Conservation (phyloP, 2,888 invertebrate species). For the Scelioninae gen. 1 region DNA sequence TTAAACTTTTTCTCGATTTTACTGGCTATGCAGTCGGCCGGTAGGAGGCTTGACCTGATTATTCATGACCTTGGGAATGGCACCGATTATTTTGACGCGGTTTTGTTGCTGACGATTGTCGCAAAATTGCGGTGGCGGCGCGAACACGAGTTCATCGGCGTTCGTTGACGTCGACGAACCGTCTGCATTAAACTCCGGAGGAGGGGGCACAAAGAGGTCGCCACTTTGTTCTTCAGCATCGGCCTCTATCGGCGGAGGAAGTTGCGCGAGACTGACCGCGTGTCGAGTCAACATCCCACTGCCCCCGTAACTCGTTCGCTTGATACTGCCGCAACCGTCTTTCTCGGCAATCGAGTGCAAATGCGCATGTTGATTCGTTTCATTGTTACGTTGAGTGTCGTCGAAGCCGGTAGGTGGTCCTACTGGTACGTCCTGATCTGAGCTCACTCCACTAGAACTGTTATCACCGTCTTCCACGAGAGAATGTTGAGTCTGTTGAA, state of each 20-base stretch:
- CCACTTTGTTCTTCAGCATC: slow-evolving; percentile 89
- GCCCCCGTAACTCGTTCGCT: slow-evolving; percentile 79
- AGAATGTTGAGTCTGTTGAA: slow-evolving; percentile 82
- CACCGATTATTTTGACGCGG: slow-evolving; percentile 92
- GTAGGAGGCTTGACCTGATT: slow-evolving; percentile 84
- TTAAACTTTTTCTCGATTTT: slow-evolving; percentile 61
- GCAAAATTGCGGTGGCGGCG: slow-evolving; percentile 96
- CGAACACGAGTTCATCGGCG: slow-evolving; percentile 88
- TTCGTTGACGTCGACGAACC: slow-evolving; percentile 81
- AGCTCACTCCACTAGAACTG: slow-evolving; percentile 94
- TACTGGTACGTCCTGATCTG: slow-evolving; percentile 90
- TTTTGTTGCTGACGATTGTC: slow-evolving; percentile 86
- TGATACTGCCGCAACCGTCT: slow-evolving; percentile 76
- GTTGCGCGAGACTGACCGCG: slow-evolving; percentile 90
- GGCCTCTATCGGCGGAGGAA: slow-evolving; percentile 91
- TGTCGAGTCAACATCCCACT: slow-evolving; percentile 86
- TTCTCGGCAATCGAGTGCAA: slow-evolving; percentile 77
- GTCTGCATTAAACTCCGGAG: slow-evolving; percentile 86
- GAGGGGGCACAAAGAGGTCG: slow-evolving; percentile 86
- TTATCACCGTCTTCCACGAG: slow-evolving; percentile 92
- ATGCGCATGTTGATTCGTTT: slow-evolving; percentile 79
- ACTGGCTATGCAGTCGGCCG: slow-evolving; percentile 85
- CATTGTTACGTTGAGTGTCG: slow-evolving; percentile 82
- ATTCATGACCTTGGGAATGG: slow-evolving; percentile 89
- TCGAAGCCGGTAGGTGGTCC: slow-evolving; percentile 85